These are phyloP conservation scores for Eulithis testata DNA, from an alignment of 2,888 invertebrate species.

Conservation along the genomic window DNA sequence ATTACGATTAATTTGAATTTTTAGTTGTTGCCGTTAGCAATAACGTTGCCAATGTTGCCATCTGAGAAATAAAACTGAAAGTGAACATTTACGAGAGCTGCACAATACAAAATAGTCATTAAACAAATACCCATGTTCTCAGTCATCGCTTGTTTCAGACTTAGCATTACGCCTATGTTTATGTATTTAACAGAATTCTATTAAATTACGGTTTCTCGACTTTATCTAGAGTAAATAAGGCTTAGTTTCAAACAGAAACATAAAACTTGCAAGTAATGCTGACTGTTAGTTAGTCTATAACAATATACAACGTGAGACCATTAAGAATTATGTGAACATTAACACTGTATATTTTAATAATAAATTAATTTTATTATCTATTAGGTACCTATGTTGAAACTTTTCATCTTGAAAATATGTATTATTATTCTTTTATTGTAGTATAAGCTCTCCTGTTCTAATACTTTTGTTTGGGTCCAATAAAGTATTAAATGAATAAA, in stretches of 20 bases:
- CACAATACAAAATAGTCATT: constrained; percentile 2
- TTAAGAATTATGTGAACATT: constrained; percentile 7
- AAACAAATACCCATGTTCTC: constrained; percentile 1
- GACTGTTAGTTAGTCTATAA: constrained; percentile 6
- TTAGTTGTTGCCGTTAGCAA: no score
- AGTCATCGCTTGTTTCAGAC: constrained; percentile 24
- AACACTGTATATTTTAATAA: constrained; percentile 12
- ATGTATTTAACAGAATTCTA: constrained; percentile 9
- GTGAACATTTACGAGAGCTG: constrained; percentile 3
- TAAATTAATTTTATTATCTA: background rate
- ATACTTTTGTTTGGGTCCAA: no score
- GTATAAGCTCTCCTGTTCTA: no score
- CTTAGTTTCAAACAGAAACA: constrained; percentile 24
- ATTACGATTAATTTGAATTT: no score
- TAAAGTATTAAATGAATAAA: no score
- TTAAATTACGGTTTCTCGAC: constrained; percentile 9
- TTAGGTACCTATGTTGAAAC: no score
- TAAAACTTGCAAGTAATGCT: constrained; percentile 33
- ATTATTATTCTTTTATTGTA: no score
- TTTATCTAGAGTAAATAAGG: constrained; percentile 28
- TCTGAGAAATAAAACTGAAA: constrained; percentile 1
- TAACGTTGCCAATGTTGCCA: no score
- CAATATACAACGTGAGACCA: background rate
- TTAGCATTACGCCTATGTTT: constrained; percentile 13
- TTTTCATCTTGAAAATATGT: no score